These are phyloP conservation scores for Pandion haliaetus DNA, from an alignment of 2,113 vertebrate species.

Conservation along the genomic window DNA sequence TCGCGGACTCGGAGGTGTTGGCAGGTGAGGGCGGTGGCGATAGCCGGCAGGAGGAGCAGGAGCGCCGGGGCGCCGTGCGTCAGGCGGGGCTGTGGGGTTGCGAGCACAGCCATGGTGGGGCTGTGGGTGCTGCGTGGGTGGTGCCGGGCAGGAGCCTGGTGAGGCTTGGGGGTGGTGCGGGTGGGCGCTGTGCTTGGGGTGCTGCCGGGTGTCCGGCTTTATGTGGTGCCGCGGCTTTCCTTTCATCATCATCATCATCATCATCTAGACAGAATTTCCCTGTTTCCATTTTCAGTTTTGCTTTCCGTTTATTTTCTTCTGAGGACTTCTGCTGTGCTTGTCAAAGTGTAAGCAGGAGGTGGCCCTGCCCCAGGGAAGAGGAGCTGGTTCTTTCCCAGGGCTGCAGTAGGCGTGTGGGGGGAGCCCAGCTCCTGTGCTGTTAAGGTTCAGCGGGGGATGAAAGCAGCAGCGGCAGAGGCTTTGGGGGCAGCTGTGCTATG, in stretches of 20 bases:
- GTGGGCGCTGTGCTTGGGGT: too few species aligned
- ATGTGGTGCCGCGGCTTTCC: background rate
- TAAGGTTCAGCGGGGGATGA: rapidly evolving
- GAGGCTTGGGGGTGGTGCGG: background rate
- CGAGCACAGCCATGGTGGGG: background rate
- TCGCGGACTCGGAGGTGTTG: background rate
- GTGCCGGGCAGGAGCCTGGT: background rate
- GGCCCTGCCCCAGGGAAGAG: too few species aligned
- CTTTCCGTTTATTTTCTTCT: background rate
- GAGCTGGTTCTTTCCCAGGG: background rate
- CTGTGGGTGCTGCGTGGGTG: too few species aligned
- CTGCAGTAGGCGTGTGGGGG: rapidly evolving
- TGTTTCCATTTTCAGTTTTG: conserved; percentile 5
- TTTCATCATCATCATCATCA: background rate
- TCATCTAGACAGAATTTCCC: background rate
- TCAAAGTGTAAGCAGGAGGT: background rate
- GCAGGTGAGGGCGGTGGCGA: background rate
- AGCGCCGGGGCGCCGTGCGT: rapidly evolving
- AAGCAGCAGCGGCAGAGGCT: rapidly evolving
- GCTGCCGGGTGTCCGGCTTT: background rate
- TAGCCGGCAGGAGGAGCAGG: background rate
- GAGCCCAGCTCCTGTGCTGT: background rate
- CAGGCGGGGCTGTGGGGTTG: background rate
- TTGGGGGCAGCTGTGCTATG: rapidly evolving
- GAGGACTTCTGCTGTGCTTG: background rate